Conservation (phyloP, 2,888 invertebrate species). For the Callosobruchus maculatus region DNA sequence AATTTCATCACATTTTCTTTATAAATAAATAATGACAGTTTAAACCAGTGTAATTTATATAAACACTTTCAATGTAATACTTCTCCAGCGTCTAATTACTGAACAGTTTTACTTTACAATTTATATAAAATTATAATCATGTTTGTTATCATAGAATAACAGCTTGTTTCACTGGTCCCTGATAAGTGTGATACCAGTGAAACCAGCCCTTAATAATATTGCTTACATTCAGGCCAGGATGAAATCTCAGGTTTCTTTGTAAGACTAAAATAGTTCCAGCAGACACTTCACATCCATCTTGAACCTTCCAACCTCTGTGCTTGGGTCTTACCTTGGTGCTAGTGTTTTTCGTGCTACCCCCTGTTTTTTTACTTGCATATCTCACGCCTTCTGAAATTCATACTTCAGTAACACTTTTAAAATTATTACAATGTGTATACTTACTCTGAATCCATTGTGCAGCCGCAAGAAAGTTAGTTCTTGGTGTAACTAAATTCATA, state of each 20-base stretch:
- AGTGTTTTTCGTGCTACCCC: conserved; percentile 67
- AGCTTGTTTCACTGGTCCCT: no score
- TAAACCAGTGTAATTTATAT: no score
- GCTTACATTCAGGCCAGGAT: conserved; percentile 73
- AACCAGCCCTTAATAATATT: no score
- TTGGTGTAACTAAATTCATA: background rate
- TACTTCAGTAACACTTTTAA: background rate
- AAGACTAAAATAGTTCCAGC: conserved; percentile 66
- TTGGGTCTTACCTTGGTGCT: conserved; percentile 68
- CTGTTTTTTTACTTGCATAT: conserved; percentile 71
- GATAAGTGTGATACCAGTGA: no score
- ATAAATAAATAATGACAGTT: no score
- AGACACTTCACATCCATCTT: conserved; percentile 65
- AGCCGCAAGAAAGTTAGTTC: background rate
- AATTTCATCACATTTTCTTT: no score
- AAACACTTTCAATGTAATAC: no score
- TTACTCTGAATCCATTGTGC: background rate
- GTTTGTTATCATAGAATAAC: no score
- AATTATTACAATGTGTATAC: background rate
- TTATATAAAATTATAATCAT: no score
- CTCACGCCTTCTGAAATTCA: conserved; percentile 32
- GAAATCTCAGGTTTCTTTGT: conserved; percentile 68
- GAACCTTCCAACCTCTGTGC: conserved; percentile 74
- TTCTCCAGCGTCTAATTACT: no score
- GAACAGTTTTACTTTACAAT: no score